Evolutionary conservation across 2,797 vertebrate genomes (phyloP), one percentile per base, ranked within the genome.

Genomic region (Ptychobarbus kaznakovi): DNA sequence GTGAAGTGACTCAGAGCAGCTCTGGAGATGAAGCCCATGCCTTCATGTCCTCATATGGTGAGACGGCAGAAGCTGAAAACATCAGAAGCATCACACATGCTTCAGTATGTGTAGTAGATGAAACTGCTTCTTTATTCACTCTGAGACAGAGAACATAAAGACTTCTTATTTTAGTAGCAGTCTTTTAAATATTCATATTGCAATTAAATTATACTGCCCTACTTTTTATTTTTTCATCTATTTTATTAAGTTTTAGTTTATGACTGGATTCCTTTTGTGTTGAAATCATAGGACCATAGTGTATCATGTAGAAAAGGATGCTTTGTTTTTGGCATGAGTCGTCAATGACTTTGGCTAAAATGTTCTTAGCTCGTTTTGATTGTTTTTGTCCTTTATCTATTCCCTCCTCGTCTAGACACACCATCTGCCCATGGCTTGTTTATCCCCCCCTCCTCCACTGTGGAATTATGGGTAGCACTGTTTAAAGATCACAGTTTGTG

Each of bases 401-500:
- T 75, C 2, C 56, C 70, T 32, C 20, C 40, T 49, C 8, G 81
- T 83, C 81, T 83, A 83, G 81, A 83, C 81, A 12, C 56, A 51
- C 70, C 81, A 75, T 83, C 81, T 83, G 81, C 70, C 70, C 81
- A 40, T 49, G 56, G n/a, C 56, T 49, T 65, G 70, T 74, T 74
- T 20, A 65, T 65, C 42, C 69, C 10, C 40, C 74, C 70, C 69
- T 82, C 81, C 70, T 56, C 13, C 70, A 63, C 70, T 18, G 28
- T 46, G 8, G 70, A 25, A 75, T 83, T 65, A 74, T 65, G 70
- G 70, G 28, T 75, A 46, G 56, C 77, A 13, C 16, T 12, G 28
- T 82, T 82, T 82, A 51, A 51, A 63, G 53, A 73, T 73, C 68
- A 58, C 9, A 49, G 32, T 65, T 83, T 65, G 18, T 49, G 40